These are phyloP conservation scores for Caenorhabditis sp. DNA, from an alignment of 2,888 invertebrate genomes.

Conservation along the genomic window DNA sequence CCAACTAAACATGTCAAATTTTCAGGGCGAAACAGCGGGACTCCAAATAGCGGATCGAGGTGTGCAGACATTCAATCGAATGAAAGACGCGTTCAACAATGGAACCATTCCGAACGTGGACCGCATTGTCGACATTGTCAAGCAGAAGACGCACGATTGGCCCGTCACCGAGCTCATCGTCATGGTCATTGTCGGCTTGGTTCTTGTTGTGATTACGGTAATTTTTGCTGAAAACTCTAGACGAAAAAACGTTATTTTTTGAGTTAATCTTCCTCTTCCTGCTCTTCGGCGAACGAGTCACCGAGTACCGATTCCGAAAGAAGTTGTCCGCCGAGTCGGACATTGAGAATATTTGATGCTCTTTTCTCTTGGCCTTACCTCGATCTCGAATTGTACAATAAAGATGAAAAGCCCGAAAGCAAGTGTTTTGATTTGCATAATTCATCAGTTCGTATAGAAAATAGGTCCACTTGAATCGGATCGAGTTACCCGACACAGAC, in stretches of 20 bases:
- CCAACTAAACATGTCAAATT: too few relatives aligned
- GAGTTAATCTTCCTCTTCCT: slow-evolving; percentile 48
- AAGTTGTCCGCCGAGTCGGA: slow-evolving; percentile 39
- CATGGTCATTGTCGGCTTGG: slow-evolving; percentile 58
- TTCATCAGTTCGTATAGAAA: slow-evolving; percentile 48
- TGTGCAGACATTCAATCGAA: slow-evolving; percentile 48
- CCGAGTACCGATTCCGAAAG: slow-evolving; percentile 50
- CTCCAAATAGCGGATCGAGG: slow-evolving; percentile 58
- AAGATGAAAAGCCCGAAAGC: neutral
- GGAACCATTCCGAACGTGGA: slow-evolving; percentile 60
- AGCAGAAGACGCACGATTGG: slow-evolving; percentile 31
- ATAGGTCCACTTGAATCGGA: slow-evolving; percentile 27
- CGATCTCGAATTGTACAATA: slow-evolving; percentile 12
- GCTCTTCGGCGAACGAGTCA: slow-evolving; percentile 42
- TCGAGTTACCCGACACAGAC: slow-evolving; percentile 19
- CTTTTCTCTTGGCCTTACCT: neutral
- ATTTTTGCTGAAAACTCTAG: neutral
- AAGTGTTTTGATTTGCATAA: slow-evolving; percentile 47
- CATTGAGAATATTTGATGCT: slow-evolving; percentile 37
- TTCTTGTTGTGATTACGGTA: slow-evolving; percentile 64
- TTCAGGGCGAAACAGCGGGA: slow-evolving; percentile 59
- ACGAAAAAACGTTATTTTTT: slow-evolving; percentile 6
- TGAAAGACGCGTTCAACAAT: slow-evolving; percentile 56
- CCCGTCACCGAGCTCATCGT: slow-evolving; percentile 65
- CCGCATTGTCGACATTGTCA: slow-evolving; percentile 44